Base-by-base conservation (phyloP, 2,113 vertebrate genomes). In the Sturnira hondurensis region DNA sequence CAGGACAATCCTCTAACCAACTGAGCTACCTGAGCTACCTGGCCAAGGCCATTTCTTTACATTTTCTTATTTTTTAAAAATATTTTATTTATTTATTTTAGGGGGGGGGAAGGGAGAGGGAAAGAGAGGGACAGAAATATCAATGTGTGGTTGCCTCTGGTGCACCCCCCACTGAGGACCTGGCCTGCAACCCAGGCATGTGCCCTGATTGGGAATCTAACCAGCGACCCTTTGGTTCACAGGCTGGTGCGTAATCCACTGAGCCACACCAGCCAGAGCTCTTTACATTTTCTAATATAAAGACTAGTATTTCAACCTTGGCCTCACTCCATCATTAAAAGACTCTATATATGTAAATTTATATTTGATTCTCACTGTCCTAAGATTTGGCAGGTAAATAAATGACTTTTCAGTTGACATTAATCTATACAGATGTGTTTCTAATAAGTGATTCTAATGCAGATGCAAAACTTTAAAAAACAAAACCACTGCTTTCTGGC, bases 351-450 rank as follows among this genome's bases (percentile, higher is more conserved):
- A 54, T 26, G 13, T 87, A 80, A 93, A 92, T 71, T 90, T 68
- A 74, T 58, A 86, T 52, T 86, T 10, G 0, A 52, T 38, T 84
- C 67, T 76, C 70, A 92, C 26, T 67, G 38, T 85, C 36, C 68
- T 83, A 80, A 90, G 68, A 86, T 50, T 89, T 94, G 38, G 78
- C 73, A 95, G 47, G 43, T 74, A 86, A 86, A 82, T 73, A 86
- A 89, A 83, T 50, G 2, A 77, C 65, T 82, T 95, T 71, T 61
- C 70, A 38, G 26, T 19, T 47, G 24, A 63, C 1, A 5, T 38
- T 87, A n/a, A 82, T 41, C 61, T 86, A 43, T 5, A 61, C 28
- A 22, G 54, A 65, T 38, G 61, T 83, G 63, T 80, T 97, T 89
- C 67, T 61, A 87, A 43, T 90, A 84, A 91, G 33, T 58, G 38